Evolutionary conservation across 2,113 vertebrate genomes (phyloP).

Genomic region (Ornithorhynchus anatinus): DNA sequence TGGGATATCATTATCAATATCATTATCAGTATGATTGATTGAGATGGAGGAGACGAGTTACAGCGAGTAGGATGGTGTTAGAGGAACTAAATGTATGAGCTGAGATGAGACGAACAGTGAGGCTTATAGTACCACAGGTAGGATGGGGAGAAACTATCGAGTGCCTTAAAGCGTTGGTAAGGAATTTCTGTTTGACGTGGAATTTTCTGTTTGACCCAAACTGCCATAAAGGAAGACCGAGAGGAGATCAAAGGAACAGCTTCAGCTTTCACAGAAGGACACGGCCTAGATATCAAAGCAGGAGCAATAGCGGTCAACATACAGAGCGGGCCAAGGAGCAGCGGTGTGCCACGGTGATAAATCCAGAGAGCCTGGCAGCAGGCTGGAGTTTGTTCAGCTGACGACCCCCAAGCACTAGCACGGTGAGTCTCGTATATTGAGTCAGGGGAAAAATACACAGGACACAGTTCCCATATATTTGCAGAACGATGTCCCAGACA

Average conservation of each 20-base stretch:
- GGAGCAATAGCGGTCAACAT: not conserved
- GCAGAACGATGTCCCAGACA: not conserved
- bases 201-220: not conserved
- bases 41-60: too few relatives aligned
- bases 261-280: not conserved
- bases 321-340: accelerated
- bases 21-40: too few relatives aligned
- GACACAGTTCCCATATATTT: not conserved
- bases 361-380: not conserved
- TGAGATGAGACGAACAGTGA: too few relatives aligned
- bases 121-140: too few relatives aligned
- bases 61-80: too few relatives aligned
- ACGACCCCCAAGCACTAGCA: not conserved
- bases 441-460: too few relatives aligned
- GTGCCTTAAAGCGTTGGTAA: too few relatives aligned
- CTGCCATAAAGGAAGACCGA: not conserved
- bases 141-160: too few relatives aligned
- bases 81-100: too few relatives aligned
- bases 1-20: too few relatives aligned
- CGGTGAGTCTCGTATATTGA: not conserved
- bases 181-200: too few relatives aligned
- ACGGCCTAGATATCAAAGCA: not conserved
- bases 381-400: not conserved
- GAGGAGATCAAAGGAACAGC: not conserved
- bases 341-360: not conserved